Evolutionary conservation across 2,797 vertebrate genomes (phyloP).

Genomic region (Cuniculus paca): DNA sequence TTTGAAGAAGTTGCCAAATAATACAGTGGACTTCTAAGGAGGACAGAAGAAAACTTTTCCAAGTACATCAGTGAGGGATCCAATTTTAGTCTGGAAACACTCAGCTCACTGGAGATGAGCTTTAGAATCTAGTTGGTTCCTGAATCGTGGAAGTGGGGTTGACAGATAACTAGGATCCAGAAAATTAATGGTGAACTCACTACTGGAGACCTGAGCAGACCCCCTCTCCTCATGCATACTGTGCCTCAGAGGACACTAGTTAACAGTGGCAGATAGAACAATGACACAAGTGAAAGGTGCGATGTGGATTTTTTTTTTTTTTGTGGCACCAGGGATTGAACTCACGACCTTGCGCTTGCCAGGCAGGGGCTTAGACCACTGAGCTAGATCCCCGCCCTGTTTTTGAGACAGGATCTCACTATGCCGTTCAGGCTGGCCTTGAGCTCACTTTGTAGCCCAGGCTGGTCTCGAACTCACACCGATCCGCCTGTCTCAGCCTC

Average conservation of each 20-base stretch:
- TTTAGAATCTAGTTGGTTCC: constrained; percentile 89
- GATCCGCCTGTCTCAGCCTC: no score
- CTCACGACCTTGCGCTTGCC: no score
- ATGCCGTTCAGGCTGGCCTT: no score
- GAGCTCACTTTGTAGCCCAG: no score
- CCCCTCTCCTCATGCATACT: constrained; percentile 74
- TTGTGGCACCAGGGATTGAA: no score
- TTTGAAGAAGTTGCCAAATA: background rate
- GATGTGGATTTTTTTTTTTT: constrained; percentile 83
- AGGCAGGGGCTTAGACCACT: no score
- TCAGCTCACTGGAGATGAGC: constrained; percentile 89
- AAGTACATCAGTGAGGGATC: constrained; percentile 85
- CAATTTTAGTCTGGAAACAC: constrained; percentile 92
- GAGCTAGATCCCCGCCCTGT: no score
- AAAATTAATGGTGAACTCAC: constrained; percentile 42
- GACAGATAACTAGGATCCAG: constrained; percentile 37
- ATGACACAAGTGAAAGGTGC: constrained; percentile 90
- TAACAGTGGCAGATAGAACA: constrained; percentile 86
- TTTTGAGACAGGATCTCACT: no score
- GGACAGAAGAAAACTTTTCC: constrained; percentile 86
- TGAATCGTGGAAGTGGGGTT: constrained; percentile 61
- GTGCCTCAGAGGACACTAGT: constrained; percentile 86
- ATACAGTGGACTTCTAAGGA: background rate
- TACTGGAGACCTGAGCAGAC: constrained; percentile 4
- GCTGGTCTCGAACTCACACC: no score